phyloP scores from a whole-genome alignment of 2,113 vertebrate species.

The Cairina moschata region DNA sequence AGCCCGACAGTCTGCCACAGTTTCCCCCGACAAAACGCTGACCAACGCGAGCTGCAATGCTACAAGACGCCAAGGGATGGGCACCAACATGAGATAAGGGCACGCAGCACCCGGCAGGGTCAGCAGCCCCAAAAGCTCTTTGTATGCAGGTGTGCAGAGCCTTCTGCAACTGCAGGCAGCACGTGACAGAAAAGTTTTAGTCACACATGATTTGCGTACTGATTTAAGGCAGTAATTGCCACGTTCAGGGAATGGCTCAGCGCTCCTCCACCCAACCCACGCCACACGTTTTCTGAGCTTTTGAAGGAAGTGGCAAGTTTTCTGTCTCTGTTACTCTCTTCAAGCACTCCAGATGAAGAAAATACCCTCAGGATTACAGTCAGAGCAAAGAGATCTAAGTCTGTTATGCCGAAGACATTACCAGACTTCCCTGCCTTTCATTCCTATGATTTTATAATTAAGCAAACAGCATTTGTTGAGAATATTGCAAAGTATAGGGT shows the following conservation, averaged over 20 bases:
- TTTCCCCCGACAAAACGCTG: fast-evolving
- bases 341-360: background rate
- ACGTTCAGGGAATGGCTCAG: fast-evolving
- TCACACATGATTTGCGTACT: fast-evolving
- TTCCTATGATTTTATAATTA: background rate
- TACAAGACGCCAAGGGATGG: fast-evolving
- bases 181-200: fast-evolving
- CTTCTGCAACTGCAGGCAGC: background rate
- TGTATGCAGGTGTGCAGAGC: too few species aligned
- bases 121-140: fast-evolving
- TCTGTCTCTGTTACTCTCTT: background rate
- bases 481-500: background rate
- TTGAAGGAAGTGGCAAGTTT: background rate
- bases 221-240: background rate
- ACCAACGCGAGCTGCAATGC: fast-evolving
- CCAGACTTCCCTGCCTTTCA: background rate
- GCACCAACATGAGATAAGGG: fast-evolving
- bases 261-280: background rate
- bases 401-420: background rate
- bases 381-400: background rate
- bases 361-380: background rate
- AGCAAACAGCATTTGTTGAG: background rate
- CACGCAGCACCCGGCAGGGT: background rate
- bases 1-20: background rate
- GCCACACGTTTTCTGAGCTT: background rate